phyloP scores from a whole-genome alignment of 2,797 vertebrate species.

The Tolypeutes matacus region DNA sequence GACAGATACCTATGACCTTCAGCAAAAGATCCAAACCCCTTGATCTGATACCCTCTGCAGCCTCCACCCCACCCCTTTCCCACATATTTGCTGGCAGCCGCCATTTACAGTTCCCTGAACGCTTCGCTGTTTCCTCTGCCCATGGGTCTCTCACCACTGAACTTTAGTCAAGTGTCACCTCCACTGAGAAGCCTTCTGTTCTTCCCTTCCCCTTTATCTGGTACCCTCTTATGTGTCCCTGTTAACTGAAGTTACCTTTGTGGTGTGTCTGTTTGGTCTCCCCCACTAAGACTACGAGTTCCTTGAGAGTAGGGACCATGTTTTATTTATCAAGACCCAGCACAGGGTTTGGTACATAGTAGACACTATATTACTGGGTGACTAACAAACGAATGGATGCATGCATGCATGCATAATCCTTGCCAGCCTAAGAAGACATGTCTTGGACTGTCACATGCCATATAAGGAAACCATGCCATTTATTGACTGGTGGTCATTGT shows the following conservation, averaged over 20 bases:
- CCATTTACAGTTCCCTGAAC: neutral
- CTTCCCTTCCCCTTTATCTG: neutral
- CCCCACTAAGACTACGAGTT: neutral
- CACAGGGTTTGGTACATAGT: neutral
- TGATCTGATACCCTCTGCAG: too few species aligned
- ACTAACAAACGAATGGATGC: neutral
- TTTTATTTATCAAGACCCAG: neutral
- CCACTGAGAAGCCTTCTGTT: neutral
- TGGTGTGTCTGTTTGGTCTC: neutral
- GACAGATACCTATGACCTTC: neutral
- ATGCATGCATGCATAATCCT: rapidly evolving
- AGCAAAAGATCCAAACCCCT: neutral
- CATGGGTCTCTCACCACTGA: neutral
- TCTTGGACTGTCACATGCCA: neutral
- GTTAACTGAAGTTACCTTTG: too few species aligned
- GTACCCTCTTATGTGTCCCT: neutral
- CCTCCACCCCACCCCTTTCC: neutral
- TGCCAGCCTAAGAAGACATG: neutral
- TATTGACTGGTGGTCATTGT: neutral
- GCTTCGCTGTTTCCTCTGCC: neutral
- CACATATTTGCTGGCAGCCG: too few species aligned
- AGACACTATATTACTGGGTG: neutral
- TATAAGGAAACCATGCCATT: neutral
- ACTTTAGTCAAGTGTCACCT: neutral
- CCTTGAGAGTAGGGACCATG: too few species aligned